Evolutionary conservation across 2,797 vertebrate genomes (phyloP).

Genomic region (Lepilemur septentrionalis): DNA sequence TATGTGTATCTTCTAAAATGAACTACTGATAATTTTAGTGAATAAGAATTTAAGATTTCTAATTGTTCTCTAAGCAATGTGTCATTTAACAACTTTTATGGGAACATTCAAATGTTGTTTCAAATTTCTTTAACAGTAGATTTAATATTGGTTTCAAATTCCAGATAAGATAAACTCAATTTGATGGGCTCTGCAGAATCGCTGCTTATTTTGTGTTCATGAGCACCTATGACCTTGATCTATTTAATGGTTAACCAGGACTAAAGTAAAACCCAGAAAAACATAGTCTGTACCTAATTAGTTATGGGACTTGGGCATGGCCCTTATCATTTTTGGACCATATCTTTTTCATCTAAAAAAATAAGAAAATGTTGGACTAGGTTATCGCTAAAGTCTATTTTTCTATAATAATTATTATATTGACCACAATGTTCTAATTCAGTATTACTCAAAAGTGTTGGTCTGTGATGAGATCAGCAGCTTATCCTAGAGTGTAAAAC

Average conservation of each 20-base stretch:
- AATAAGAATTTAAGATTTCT: background rate
- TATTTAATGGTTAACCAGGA: background rate
- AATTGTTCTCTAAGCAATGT: background rate
- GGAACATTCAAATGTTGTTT: constrained; percentile 18
- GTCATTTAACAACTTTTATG: background rate
- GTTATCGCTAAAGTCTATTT: background rate
- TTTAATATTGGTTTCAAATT: constrained; percentile 27
- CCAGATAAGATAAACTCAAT: background rate
- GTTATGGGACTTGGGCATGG: background rate
- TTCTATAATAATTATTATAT: background rate
- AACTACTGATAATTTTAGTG: background rate
- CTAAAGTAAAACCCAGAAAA: background rate
- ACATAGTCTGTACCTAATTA: background rate
- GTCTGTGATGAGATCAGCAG: background rate
- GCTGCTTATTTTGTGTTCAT: background rate
- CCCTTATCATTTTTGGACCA: background rate
- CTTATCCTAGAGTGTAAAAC: background rate
- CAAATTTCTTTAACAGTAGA: constrained; percentile 22
- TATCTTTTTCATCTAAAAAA: background rate
- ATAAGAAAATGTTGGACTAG: background rate
- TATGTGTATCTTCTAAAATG: background rate
- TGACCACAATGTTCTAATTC: background rate
- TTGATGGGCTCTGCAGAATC: background rate
- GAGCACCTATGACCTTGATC: background rate
- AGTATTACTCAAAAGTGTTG: background rate